Evolutionary conservation across 2,113 vertebrate genomes (phyloP).

Genomic region (Spermophilus dauricus): DNA sequence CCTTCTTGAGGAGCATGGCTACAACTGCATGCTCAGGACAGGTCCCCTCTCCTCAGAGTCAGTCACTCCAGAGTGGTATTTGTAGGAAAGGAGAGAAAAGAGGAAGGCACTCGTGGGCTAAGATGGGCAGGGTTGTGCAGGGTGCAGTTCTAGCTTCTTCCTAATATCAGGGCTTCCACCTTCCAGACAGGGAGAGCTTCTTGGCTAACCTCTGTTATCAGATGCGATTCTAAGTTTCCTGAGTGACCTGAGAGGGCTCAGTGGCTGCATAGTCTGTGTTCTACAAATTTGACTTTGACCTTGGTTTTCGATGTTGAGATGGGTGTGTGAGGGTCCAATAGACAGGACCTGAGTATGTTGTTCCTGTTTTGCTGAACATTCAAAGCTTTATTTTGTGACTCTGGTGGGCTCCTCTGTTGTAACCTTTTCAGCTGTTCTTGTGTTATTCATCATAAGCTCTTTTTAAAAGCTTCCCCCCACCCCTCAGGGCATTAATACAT

Average conservation of each 20-base stretch:
- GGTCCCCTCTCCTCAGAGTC: background rate
- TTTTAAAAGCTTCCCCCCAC: background rate
- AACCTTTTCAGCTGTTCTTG: background rate
- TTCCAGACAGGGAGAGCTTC: background rate
- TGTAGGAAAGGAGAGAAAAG: background rate
- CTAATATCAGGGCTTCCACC: background rate
- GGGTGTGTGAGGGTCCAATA: background rate
- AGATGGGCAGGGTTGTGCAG: fast-evolving
- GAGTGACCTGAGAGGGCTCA: background rate
- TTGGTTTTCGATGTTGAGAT: background rate
- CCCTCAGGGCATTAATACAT: slow-evolving; percentile 64
- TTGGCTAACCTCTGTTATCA: background rate
- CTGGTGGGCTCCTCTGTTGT: background rate
- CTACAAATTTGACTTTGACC: background rate
- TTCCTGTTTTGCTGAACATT: slow-evolving; percentile 8
- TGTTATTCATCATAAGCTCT: background rate
- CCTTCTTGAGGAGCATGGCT: fast-evolving
- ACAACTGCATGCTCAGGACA: background rate
- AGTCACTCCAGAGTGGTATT: background rate
- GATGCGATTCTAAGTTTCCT: background rate
- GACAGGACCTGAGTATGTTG: background rate
- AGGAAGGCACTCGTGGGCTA: fast-evolving
- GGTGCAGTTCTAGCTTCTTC: no score
- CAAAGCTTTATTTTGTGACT: background rate
- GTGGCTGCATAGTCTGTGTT: background rate